These are phyloP conservation scores for Thera obeliscata DNA, from an alignment of 2,888 invertebrate genomes.

Conservation along the genomic window DNA sequence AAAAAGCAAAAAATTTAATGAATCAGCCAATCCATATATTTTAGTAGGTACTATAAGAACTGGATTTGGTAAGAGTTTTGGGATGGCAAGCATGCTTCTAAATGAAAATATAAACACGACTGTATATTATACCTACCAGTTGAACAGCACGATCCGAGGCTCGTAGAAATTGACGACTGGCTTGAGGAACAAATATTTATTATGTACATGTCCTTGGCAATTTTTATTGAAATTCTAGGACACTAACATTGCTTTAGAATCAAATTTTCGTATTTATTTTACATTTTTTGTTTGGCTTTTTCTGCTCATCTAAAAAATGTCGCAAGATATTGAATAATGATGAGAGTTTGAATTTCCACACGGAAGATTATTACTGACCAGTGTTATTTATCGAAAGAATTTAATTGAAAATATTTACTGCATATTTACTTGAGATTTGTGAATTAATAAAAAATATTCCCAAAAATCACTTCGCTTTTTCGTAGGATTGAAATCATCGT, in stretches of 20 bases:
- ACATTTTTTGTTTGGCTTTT: conserved; percentile 50
- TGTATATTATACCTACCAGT: conserved; percentile 61
- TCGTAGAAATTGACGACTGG: conserved; percentile 73
- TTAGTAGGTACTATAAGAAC: background rate
- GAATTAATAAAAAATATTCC: background rate
- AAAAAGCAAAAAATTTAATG: no score
- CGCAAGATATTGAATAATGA: background rate
- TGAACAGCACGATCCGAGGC: conserved; percentile 73
- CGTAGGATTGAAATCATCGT: background rate
- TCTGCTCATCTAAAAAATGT: conserved; percentile 19
- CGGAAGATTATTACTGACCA: background rate
- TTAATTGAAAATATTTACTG: background rate
- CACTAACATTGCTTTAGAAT: conserved; percentile 42
- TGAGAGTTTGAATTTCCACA: background rate
- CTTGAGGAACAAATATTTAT: conserved; percentile 73
- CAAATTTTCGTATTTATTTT: conserved; percentile 42
- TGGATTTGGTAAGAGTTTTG: background rate
- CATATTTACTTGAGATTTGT: background rate
- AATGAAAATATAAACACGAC: background rate
- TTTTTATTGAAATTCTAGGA: conserved; percentile 65
- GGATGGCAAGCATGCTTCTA: background rate
- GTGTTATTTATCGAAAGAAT: no score
- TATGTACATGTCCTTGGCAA: conserved; percentile 82
- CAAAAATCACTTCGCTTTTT: background rate
- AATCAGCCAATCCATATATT: no score